These are phyloP conservation scores for Enteromius anoplus DNA, from an alignment of 2,797 vertebrate genomes.

Conservation along the genomic window DNA sequence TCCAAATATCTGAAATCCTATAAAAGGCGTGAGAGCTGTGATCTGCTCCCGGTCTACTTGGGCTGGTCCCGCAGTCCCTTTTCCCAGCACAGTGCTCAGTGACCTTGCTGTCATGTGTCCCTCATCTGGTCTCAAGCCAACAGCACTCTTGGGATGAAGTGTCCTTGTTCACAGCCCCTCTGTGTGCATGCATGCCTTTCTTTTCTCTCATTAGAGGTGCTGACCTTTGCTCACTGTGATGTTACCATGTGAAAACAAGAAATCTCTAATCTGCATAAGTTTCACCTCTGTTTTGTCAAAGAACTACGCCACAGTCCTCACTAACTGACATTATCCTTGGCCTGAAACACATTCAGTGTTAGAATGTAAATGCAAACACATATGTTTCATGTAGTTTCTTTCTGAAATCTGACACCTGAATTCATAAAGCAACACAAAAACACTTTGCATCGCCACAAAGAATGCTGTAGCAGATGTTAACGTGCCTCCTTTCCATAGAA, in stretches of 20 bases:
- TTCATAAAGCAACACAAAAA: not conserved
- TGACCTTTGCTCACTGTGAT: constrained; percentile 48
- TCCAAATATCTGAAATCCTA: constrained; percentile 58
- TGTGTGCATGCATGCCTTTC: constrained; percentile 67
- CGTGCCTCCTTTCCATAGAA: not conserved
- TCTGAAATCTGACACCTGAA: not conserved
- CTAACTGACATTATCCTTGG: not conserved
- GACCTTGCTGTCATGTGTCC: constrained; percentile 82
- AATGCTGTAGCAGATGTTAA: not conserved
- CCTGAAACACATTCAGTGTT: constrained; percentile 10
- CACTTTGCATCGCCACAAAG: not conserved
- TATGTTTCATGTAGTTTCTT: not conserved
- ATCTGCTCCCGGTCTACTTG: constrained; percentile 53
- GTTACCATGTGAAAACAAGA: constrained; percentile 36
- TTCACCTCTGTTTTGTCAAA: not conserved
- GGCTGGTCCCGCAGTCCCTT: constrained; percentile 63
- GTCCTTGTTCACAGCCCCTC: constrained; percentile 78
- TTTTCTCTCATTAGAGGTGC: constrained; percentile 45
- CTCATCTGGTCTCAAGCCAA: constrained; percentile 77
- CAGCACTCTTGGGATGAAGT: constrained; percentile 77
- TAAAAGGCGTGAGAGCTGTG: constrained; percentile 29
- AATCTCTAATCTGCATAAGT: constrained; percentile 8
- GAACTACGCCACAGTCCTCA: not conserved
- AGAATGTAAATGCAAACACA: not conserved
- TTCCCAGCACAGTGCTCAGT: constrained; percentile 66